Evolutionary conservation across 2,888 invertebrate genomes (phyloP), one percentile per base, ranked within the genome.

Genomic region (Troides oblongomaculatus): DNA sequence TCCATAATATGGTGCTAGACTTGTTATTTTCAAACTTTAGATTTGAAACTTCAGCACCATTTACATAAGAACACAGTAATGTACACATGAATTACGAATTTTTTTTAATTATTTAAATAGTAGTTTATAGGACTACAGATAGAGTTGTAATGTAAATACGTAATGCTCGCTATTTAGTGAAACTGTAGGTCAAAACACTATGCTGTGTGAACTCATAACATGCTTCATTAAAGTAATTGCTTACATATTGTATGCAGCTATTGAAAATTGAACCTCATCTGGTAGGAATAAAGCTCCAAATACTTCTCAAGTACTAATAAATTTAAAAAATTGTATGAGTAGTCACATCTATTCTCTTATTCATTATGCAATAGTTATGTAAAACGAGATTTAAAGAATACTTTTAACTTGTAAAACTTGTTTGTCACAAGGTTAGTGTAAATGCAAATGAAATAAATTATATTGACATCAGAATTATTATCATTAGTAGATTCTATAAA

Each of bases 161-260:
- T n/a, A 53, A n/a, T n/a, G 6, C 5, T 53, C 18, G 2, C 53
- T 18, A 53, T 53, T n/a, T n/a, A 53, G 7, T 53, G 46, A 46
- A n/a, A 53, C 6, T 53, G 53, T 53, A 53, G 53, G 53, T 53
- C 53, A 18, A 18, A 53, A n/a, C 14, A 30, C 14, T 56, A 7
- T n/a, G 56, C 57, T 12, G 10, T 58, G 23, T 14, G 46, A 30
- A 14, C 17, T 50, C 36, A 46, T 36, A 68, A 68, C 64, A 30
- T 14, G 46, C 58, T 58, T 43, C n/a, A 63, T 68, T 63, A 50
- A 58, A 68, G 21, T 63, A 63, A 68, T 68, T 68, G 46, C 57
- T 5, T n/a, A 25, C 57, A 7, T 58, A n/a, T 58, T 58, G 10
- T 58, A 6, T 57, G 8, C 4, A 58, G 21, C 10, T 53, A n/a